Percentiles rank a stretch among this genome's conserved stretches.
These are phyloP conservation scores for Gymnothorax reevesii DNA, from an alignment of 2,797 vertebrate species.

Conservation along the genomic window DNA sequence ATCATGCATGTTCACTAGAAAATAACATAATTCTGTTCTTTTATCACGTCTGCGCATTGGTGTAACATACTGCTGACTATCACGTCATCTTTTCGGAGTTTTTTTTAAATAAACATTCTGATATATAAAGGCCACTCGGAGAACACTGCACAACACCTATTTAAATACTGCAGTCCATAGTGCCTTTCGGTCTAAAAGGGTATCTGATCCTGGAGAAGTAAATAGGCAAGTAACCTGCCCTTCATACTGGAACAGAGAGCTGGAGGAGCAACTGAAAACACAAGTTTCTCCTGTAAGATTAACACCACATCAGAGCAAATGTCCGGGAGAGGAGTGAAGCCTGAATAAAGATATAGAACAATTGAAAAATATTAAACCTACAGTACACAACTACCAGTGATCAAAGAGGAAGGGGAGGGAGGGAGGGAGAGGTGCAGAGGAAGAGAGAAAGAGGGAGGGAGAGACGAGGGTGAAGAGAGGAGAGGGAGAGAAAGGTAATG, in stretches of 20 bases:
- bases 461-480: neutral
- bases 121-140: slow-evolving; percentile 28
- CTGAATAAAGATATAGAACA: neutral
- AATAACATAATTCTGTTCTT: slow-evolving; percentile 20
- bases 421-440: neutral
- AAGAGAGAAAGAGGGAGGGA: neutral
- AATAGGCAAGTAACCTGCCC: neutral
- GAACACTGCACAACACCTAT: neutral
- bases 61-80: neutral
- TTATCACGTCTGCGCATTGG: neutral
- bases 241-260: neutral
- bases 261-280: neutral
- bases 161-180: neutral
- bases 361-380: neutral
- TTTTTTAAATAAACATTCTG: neutral
- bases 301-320: neutral
- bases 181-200: neutral
- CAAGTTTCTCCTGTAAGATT: neutral
- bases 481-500: neutral
- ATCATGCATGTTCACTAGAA: too few relatives aligned
- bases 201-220: neutral
- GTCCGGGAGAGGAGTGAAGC: neutral
- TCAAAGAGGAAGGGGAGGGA: neutral
- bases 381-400: neutral
- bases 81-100: neutral